A percentile compares a stretch with the other conserved stretches of the same genome.
These are phyloP conservation scores for Eidolon helvum DNA, from an alignment of 2,113 vertebrate genomes.

Conservation along the genomic window DNA sequence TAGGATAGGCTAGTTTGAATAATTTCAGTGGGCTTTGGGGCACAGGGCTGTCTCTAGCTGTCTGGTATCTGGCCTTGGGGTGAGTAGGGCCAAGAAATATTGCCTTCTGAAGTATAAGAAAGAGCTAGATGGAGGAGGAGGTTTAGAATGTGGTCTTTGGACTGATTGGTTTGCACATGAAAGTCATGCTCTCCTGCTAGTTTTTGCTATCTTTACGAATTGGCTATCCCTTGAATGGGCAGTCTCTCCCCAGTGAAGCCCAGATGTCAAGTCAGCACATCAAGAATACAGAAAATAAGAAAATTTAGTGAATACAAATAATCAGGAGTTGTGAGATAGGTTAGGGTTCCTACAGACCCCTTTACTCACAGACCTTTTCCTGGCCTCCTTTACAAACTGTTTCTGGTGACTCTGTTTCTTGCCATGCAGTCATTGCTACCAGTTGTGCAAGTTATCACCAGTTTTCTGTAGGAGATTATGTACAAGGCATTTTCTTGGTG, in stretches of 20 bases:
- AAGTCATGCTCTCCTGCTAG: background rate
- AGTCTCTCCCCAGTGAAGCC: background rate
- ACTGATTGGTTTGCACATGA: background rate
- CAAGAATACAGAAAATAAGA: background rate
- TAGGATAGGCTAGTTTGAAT: background rate
- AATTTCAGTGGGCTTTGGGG: background rate
- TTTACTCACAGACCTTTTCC: background rate
- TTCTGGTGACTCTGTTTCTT: background rate
- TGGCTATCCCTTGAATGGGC: background rate
- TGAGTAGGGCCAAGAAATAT: background rate
- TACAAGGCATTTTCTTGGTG: background rate
- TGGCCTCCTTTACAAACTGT: background rate
- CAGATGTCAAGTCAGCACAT: background rate
- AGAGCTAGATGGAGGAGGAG: background rate
- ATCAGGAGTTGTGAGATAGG: background rate
- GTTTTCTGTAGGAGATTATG: slow-evolving; percentile 35
- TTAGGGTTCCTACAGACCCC: background rate
- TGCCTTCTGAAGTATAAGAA: background rate
- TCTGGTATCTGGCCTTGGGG: background rate
- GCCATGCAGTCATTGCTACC: background rate
- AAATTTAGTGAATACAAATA: background rate
- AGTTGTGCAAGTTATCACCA: fast-evolving
- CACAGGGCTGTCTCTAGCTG: background rate
- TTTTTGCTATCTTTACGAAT: background rate
- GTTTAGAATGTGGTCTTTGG: background rate